Conservation (phyloP, 2,113 vertebrate genomes). For the Caretta caretta region DNA sequence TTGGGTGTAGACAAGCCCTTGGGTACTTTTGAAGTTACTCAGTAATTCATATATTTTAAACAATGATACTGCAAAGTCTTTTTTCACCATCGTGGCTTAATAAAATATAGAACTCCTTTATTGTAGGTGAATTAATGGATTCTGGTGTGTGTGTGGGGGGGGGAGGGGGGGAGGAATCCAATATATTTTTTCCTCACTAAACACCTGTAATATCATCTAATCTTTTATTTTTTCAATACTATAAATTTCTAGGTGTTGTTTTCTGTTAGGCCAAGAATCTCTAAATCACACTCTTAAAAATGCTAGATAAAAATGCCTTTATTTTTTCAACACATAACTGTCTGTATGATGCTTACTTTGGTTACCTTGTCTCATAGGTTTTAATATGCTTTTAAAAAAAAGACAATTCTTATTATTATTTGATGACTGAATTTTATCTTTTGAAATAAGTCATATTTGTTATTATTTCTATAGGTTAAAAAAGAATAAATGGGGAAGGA, state of each 20-base stretch:
- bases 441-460: background rate
- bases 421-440: background rate
- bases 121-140: background rate
- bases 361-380: background rate
- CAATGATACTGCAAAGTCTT: background rate
- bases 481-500: background rate
- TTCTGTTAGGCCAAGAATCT: background rate
- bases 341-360: background rate
- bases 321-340: background rate
- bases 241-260: background rate
- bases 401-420: background rate
- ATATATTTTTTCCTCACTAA: background rate
- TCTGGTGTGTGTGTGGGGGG: background rate
- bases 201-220: background rate
- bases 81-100: background rate
- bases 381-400: background rate
- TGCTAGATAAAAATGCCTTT: background rate
- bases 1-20: background rate
- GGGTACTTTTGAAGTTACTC: background rate
- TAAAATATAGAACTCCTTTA: background rate
- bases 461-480: background rate
- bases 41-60: background rate
- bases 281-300: background rate
- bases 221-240: background rate
- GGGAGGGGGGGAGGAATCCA: background rate